Evolutionary conservation across 2,888 invertebrate genomes (phyloP).

Genomic region (Polyommatus iphigenia): DNA sequence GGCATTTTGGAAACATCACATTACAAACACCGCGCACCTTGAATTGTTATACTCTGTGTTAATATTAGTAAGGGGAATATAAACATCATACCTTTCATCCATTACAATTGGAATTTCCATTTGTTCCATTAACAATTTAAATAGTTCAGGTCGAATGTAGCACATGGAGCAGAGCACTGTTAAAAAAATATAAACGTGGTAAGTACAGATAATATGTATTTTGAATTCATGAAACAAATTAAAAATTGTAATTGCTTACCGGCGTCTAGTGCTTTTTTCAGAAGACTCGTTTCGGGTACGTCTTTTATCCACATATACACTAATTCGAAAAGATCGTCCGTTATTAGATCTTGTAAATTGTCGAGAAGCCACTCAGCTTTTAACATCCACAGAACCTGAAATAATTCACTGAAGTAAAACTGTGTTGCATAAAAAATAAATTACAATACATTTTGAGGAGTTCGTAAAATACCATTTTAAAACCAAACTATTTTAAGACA

Average conservation of each 20-base stretch:
- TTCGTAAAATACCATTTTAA: neutral
- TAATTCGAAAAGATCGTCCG: constrained; percentile 87
- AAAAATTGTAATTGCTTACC: constrained; percentile 52
- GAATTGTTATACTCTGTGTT: neutral
- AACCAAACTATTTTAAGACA: too few relatives aligned
- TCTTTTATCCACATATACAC: constrained; percentile 88
- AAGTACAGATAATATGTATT: neutral
- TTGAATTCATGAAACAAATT: neutral
- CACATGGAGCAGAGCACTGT: constrained; percentile 90
- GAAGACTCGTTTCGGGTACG: constrained; percentile 84
- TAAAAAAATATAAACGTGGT: constrained; percentile 40
- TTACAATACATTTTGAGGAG: neutral
- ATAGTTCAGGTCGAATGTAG: constrained; percentile 89
- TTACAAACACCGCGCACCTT: too few relatives aligned
- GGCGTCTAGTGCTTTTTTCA: constrained; percentile 92
- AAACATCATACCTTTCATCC: constrained; percentile 59
- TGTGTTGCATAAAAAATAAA: neutral
- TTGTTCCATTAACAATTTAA: constrained; percentile 85
- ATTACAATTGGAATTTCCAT: constrained; percentile 82
- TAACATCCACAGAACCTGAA: constrained; percentile 77
- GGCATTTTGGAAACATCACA: too few relatives aligned
- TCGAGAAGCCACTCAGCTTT: constrained; percentile 82
- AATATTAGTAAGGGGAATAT: neutral
- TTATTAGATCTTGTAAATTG: constrained; percentile 84
- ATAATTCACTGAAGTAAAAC: constrained; percentile 1